phyloP scores from a whole-genome alignment of 2,113 vertebrate species.

The Phyllostomus hastatus region DNA sequence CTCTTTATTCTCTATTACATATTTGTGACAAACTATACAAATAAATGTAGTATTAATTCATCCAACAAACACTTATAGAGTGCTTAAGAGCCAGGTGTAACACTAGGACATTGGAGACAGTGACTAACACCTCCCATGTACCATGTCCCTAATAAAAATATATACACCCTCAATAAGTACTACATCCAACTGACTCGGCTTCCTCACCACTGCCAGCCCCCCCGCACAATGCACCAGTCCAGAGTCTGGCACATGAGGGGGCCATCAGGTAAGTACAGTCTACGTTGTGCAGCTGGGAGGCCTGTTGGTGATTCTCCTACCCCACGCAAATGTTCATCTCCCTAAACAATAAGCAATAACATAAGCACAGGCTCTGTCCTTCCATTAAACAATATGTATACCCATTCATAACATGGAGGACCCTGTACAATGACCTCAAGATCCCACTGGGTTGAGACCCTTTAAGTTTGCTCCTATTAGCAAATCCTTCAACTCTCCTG shows the following conservation, averaged over 20 bases:
- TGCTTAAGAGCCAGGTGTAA: neutral
- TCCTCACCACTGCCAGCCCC: neutral
- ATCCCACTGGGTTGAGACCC: neutral
- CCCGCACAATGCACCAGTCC: neutral
- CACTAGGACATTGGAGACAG: neutral
- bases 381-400: neutral
- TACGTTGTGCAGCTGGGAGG: neutral
- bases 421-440: neutral
- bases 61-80: neutral
- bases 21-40: neutral
- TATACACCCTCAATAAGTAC: neutral
- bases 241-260: neutral
- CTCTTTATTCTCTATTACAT: neutral
- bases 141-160: neutral
- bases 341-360: neutral
- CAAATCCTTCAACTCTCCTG: neutral
- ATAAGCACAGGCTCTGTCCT: neutral
- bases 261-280: neutral
- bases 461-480: neutral
- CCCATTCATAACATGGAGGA: neutral
- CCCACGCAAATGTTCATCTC: neutral
- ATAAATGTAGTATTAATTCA: neutral
- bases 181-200: neutral
- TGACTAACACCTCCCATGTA: neutral
- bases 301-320: neutral